Evolutionary conservation across 1,140 invertebrate species (phyloP).

Genomic region (Epicauta chinensis): DNA sequence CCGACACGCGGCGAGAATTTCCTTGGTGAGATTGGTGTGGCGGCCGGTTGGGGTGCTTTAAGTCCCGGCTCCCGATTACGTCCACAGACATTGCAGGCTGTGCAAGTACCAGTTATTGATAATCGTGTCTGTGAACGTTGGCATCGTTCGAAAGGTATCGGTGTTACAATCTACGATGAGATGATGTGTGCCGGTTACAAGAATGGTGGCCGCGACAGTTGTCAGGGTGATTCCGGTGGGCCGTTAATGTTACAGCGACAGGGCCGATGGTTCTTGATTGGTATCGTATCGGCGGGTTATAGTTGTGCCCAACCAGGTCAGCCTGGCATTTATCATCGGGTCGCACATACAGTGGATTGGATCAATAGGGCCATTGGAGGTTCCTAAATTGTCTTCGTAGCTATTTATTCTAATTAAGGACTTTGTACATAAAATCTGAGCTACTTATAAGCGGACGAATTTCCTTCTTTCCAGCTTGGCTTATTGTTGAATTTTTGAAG

Average conservation of each 20-base stretch:
- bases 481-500: too few species aligned
- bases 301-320: conserved; percentile 86
- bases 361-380: conserved; percentile 50
- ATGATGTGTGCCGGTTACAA: conserved; percentile 96
- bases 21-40: conserved; percentile 84
- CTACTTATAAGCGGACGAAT: too few species aligned
- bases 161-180: conserved; percentile 90
- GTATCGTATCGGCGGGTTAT: conserved; percentile 90
- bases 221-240: conserved; percentile 74
- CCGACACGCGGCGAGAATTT: conserved; percentile 87
- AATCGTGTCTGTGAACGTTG: conserved; percentile 72
- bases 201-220: conserved; percentile 79
- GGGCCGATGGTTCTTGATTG: conserved; percentile 81
- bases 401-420: too few species aligned
- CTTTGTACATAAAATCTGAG: too few species aligned
- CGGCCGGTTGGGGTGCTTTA: conserved; percentile 91
- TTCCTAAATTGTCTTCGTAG: not conserved
- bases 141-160: conserved; percentile 77
- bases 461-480: too few species aligned
- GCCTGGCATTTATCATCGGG: conserved; percentile 90
- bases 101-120: conserved; percentile 87
- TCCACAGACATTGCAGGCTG: conserved; percentile 86
- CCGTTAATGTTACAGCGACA: conserved; percentile 81
- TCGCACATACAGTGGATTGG: conserved; percentile 91
- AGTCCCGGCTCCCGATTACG: conserved; percentile 76